Evolutionary conservation across 2,888 invertebrate genomes (phyloP).

Genomic region (Synergus itoensis): DNA sequence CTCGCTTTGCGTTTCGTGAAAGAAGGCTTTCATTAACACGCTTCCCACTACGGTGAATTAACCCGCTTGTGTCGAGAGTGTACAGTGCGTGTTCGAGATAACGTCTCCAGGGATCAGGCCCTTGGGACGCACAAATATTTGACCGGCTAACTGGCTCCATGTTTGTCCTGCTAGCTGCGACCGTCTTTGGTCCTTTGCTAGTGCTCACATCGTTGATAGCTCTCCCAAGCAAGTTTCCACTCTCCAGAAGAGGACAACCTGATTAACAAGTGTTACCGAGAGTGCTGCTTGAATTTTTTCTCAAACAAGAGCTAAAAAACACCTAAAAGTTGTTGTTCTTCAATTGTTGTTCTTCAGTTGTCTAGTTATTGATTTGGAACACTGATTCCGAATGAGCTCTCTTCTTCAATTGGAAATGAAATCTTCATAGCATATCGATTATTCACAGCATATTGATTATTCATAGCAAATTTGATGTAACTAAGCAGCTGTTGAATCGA

Average conservation of each 20-base stretch:
- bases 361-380: too few species aligned
- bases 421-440: too few species aligned
- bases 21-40: conserved; percentile 50
- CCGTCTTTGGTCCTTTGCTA: conserved; percentile 36
- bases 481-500: neutral
- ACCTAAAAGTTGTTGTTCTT: neutral
- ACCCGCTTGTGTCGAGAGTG: conserved; percentile 48
- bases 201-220: conserved; percentile 22
- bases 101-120: conserved; percentile 42
- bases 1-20: conserved; percentile 36
- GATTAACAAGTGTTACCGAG: conserved; percentile 21
- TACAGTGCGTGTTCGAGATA: conserved; percentile 46
- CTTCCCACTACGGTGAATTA: conserved; percentile 55
- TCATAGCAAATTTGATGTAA: neutral
- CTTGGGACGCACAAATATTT: conserved; percentile 52
- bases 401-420: neutral
- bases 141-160: conserved; percentile 45
- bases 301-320: neutral
- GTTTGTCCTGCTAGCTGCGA: conserved; percentile 37
- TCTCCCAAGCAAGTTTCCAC: conserved; percentile 20
- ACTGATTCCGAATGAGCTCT: too few species aligned
- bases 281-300: conserved; percentile 31
- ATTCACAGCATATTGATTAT: too few species aligned
- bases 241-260: conserved; percentile 24
- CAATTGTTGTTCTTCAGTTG: too few species aligned